These are phyloP conservation scores for Loriculus beryllinus DNA, from an alignment of 2,797 vertebrate genomes.

Conservation along the genomic window DNA sequence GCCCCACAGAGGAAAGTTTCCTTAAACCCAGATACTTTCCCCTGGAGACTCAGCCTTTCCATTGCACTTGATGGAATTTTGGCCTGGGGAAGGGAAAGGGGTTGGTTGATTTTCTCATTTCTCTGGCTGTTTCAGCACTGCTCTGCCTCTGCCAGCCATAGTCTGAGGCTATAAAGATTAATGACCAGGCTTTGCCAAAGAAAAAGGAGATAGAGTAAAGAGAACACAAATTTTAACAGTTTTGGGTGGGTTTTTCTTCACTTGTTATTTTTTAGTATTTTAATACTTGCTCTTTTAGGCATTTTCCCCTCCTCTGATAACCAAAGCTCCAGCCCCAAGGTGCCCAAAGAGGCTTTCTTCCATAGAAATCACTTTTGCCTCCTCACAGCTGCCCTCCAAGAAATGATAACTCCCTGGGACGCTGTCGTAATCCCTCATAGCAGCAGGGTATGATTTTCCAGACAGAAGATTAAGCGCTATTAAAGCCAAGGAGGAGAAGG, in stretches of 20 bases:
- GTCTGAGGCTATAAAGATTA: neutral
- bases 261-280: neutral
- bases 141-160: neutral
- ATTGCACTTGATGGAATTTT: neutral
- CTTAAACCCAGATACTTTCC: neutral
- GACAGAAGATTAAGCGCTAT: conserved; percentile 8
- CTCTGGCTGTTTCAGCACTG: neutral
- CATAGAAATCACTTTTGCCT: neutral
- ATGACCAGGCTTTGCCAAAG: neutral
- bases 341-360: neutral
- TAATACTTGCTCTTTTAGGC: neutral
- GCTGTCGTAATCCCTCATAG: neutral
- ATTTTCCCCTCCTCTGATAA: neutral
- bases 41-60: neutral
- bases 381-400: neutral
- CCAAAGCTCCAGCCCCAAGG: neutral
- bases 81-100: neutral
- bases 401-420: neutral
- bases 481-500: neutral
- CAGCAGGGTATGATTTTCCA: conserved; percentile 26
- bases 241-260: neutral
- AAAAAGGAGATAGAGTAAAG: neutral
- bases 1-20: neutral
- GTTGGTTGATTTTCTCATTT: neutral
- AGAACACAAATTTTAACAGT: neutral